Evolutionary conservation across 2,797 vertebrate genomes (phyloP).

Genomic region (Ptychadena robeensis): DNA sequence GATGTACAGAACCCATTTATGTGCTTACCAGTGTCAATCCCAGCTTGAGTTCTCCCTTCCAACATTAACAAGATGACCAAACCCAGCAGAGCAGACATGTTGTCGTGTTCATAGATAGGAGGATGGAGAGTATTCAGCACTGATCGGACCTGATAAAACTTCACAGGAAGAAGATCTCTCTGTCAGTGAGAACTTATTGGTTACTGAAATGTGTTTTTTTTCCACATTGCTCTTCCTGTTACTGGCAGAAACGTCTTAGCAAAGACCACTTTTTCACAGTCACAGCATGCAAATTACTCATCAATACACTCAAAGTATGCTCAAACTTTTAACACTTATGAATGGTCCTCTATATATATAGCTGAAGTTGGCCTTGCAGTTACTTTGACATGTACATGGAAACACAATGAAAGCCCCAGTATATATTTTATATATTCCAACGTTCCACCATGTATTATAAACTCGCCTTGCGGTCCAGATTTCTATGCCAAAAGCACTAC

Average conservation of each 20-base stretch:
- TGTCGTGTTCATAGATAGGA: not conserved
- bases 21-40: conserved; percentile 1
- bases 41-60: not conserved
- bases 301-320: too few relatives aligned
- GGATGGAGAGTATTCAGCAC: not conserved
- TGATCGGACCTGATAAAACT: not conserved
- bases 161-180: conserved; percentile 42
- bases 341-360: too few relatives aligned
- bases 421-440: too few relatives aligned
- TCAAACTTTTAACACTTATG: too few relatives aligned
- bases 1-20: not conserved
- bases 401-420: too few relatives aligned
- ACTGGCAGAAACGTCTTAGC: not conserved
- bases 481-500: too few relatives aligned
- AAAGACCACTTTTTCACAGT: conserved; percentile 7
- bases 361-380: too few relatives aligned
- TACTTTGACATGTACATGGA: too few relatives aligned
- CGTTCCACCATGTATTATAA: too few relatives aligned
- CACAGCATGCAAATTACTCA: not conserved
- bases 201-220: not conserved
- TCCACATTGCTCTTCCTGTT: conserved; percentile 38
- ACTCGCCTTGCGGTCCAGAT: too few relatives aligned
- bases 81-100: conserved; percentile 11
- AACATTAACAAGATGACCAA: conserved; percentile 4
- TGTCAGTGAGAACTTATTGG: conserved; percentile 37